Conservation (phyloP, 2,113 vertebrate genomes). For the Plectropomus leopardus region DNA sequence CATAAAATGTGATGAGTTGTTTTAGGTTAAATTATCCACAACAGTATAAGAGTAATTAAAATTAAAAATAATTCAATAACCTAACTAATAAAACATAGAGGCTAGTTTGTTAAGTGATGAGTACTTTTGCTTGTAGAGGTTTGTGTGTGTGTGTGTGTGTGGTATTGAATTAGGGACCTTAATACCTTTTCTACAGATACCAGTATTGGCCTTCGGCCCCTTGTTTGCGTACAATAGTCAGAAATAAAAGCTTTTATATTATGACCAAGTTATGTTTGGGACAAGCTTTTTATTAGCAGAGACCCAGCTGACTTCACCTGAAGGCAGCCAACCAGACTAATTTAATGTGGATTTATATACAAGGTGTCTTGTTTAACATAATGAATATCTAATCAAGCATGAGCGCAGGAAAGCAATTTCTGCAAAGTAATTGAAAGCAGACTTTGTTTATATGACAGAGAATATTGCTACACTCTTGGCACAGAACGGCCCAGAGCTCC, state of each 20-base stretch:
- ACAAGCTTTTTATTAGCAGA: not conserved
- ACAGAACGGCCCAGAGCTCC: slow-evolving; percentile 13
- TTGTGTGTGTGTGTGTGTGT: not conserved
- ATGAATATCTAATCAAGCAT: slow-evolving; percentile 87
- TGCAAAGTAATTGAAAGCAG: slow-evolving; percentile 86
- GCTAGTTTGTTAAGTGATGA: not conserved
- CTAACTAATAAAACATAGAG: not conserved
- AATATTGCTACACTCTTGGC: slow-evolving; percentile 29
- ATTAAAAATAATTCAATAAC: too few relatives aligned
- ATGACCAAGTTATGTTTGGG: not conserved
- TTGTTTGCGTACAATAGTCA: not conserved
- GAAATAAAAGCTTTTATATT: not conserved
- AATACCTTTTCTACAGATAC: not conserved
- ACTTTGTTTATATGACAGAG: slow-evolving; percentile 78
- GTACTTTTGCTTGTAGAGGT: not conserved
- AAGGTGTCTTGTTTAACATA: slow-evolving; percentile 81
- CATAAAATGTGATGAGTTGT: not conserved
- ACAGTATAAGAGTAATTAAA: too few relatives aligned
- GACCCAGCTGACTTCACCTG: slow-evolving; percentile 22
- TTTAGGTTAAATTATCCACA: not conserved
- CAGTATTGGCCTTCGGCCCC: not conserved
- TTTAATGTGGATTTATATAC: slow-evolving; percentile 83
- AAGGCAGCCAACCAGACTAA: slow-evolving; percentile 76
- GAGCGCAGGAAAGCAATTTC: slow-evolving; percentile 84
- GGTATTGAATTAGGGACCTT: not conserved